Conservation (phyloP, 2,797 vertebrate genomes). For the Amblyraja radiata region DNA sequence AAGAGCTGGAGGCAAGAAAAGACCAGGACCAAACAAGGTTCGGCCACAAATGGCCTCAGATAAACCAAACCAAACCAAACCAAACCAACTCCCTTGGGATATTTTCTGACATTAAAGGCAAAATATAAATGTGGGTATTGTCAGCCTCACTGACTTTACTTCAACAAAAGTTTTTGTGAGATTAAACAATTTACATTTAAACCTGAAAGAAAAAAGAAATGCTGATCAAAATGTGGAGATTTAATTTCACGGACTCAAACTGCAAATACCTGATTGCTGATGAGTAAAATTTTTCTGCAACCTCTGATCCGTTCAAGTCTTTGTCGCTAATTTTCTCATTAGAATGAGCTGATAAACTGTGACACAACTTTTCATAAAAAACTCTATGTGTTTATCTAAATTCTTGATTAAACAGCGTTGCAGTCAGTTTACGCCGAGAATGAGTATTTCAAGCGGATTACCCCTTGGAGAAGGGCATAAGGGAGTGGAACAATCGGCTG, state of each 20-base stretch:
- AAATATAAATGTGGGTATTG: not conserved
- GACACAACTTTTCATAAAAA: slow-evolving; percentile 33
- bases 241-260: not conserved
- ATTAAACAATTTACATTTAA: not conserved
- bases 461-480: not conserved
- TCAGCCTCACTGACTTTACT: not conserved
- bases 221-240: not conserved
- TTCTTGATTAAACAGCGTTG: slow-evolving; percentile 7
- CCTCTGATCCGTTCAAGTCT: slow-evolving; percentile 17
- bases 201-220: slow-evolving; percentile 14
- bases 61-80: too few species aligned
- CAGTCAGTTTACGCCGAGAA: not conserved
- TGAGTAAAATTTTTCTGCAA: not conserved
- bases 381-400: slow-evolving; percentile 26
- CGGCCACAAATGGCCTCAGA: too few species aligned
- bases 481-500: not conserved
- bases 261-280: slow-evolving; percentile 1
- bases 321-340: slow-evolving; percentile 33
- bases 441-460: not conserved
- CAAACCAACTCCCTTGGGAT: too few species aligned
- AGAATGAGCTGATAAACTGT: slow-evolving; percentile 34
- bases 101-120: not conserved
- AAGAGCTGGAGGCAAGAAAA: too few species aligned
- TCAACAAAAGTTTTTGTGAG: not conserved
- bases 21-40: too few species aligned